These are phyloP conservation scores for Eutrigla gurnardus DNA, from an alignment of 2,797 vertebrate species.

Conservation along the genomic window DNA sequence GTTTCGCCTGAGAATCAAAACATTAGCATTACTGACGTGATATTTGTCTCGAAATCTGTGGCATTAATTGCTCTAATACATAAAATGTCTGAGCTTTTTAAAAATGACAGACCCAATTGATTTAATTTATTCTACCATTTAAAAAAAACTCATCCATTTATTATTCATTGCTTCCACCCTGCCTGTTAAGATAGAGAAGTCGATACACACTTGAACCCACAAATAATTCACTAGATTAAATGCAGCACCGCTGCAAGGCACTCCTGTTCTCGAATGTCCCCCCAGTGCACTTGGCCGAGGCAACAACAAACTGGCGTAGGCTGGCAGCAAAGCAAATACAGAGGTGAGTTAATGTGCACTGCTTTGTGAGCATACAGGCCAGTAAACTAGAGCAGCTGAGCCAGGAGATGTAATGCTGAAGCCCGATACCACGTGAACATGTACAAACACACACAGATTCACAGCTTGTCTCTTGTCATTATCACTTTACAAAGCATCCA, in stretches of 20 bases:
- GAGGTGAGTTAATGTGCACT: slow-evolving; percentile 53
- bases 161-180: slow-evolving; percentile 27
- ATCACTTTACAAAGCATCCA: slow-evolving; percentile 33
- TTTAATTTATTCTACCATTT: background rate
- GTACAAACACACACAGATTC: slow-evolving; percentile 41
- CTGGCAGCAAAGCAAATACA: slow-evolving; percentile 54
- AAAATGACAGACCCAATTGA: background rate
- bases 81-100: background rate
- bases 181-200: slow-evolving; percentile 23
- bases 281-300: background rate
- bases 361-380: background rate
- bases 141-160: slow-evolving; percentile 12
- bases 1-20: too few relatives aligned
- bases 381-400: slow-evolving; percentile 38
- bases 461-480: slow-evolving; percentile 3
- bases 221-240: slow-evolving; percentile 76
- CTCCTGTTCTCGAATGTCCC: slow-evolving; percentile 66
- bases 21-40: too few relatives aligned
- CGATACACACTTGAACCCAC: slow-evolving; percentile 56
- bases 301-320: background rate
- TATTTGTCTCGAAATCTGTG: background rate
- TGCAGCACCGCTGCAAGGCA: slow-evolving; percentile 54
- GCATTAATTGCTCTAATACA: background rate
- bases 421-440: slow-evolving; percentile 37
- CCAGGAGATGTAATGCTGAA: slow-evolving; percentile 17